Base-by-base conservation (phyloP, 2,888 invertebrate genomes). In the Cephus sareptanus region DNA sequence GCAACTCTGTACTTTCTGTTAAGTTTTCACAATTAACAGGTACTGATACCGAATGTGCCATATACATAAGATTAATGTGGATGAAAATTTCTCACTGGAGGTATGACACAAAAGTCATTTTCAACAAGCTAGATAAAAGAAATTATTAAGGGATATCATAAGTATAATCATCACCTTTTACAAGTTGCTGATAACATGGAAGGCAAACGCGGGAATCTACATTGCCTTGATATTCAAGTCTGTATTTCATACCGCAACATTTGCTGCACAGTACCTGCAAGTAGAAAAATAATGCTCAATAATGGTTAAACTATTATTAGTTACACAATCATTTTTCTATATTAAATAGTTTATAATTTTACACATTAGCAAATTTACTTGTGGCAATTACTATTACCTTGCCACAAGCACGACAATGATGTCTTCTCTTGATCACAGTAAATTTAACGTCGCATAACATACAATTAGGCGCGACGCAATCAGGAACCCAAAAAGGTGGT, bases 401-500 rank as follows among this genome's bases (percentile, higher is more conserved):
- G 81, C 97, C 97, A 89, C 97, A 97, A 74, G 97, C 96, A 76
- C 97, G 93, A 89, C 97, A 98, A 91, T 98, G 97, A 92, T 98
- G 98, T 69, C 97, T 93, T 73, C 97, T 93, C 89, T 95, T 96
- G 75, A 97, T 94, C 82, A 97, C 94, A 1, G 96, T 97, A 91
- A 97, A 98, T 90, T 95, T 96, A 74, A 93, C 91, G 81, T 95
- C 95, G 90, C 98, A 98, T 83, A 96, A 94, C 95, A 97, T 95
- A 89, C 98, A 98, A 81, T 93, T 93, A n/a, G 94, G 92, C 11
- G 97, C 96, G 85, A 96, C 96, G 4, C 94, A 93, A 90, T 98
- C 98, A 0, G 97, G 97, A 76, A 98, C 95, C 98, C 98, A 98
- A 85, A 95, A 94, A 0, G 97, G 97, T 23, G 96, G 95, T 77